Evolutionary conservation across 35 echinoderm and acorn worm genomes (phyloP).

Genomic region (Heliocidaris tuberculata): DNA sequence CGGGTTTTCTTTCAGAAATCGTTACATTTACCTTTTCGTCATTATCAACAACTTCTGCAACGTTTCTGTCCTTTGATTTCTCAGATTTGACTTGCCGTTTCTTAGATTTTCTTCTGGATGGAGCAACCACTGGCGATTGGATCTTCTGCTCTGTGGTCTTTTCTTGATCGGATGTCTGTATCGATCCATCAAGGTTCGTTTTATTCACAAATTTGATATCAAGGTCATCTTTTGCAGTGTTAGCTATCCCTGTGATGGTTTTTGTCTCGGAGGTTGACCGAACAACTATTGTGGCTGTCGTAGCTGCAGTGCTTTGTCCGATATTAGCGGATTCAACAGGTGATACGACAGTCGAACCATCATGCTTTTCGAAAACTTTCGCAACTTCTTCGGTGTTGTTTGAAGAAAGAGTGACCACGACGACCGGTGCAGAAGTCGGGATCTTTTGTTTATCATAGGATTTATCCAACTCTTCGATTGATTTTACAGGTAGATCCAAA

Average conservation of each 20-base stretch:
- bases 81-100: background rate
- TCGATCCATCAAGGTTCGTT: background rate
- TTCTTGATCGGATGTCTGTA: background rate
- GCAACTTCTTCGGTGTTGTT: background rate
- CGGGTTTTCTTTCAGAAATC: background rate
- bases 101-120: background rate
- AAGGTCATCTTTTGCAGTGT: background rate
- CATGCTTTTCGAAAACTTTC: background rate
- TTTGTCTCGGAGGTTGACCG: background rate
- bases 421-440: background rate
- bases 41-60: background rate
- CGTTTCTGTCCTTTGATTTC: background rate
- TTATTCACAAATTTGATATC: background rate
- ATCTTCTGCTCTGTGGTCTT: background rate
- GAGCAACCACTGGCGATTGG: background rate
- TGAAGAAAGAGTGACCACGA: background rate
- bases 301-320: background rate
- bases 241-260: background rate
- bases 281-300: background rate
- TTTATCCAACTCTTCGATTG: background rate
- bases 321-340: background rate
- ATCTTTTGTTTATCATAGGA: background rate
- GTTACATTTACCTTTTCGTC: background rate
- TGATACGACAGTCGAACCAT: background rate
- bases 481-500: background rate